Percentiles rank a stretch among this genome's conserved stretches.
Evolutionary conservation across 2,888 invertebrate genomes (phyloP).

Genomic region (Eupeodes luniger): DNA sequence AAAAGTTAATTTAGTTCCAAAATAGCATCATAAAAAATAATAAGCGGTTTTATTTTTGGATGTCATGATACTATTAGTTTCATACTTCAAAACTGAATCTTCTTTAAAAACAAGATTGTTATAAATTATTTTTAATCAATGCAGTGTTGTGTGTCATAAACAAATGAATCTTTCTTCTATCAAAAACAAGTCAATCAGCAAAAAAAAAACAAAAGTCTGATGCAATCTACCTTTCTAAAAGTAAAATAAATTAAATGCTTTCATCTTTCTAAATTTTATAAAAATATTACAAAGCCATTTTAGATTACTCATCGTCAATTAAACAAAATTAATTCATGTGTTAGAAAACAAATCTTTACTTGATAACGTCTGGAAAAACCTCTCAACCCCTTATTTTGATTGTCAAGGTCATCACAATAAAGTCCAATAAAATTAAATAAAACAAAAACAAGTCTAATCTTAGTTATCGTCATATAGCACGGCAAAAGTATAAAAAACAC

Average conservation of each 20-base stretch:
- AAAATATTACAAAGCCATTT: slow-evolving; percentile 10
- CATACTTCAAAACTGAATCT: no score
- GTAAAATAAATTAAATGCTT: background rate
- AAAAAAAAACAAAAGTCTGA: slow-evolving; percentile 9
- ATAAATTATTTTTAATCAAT: no score
- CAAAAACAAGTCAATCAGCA: slow-evolving; percentile 3
- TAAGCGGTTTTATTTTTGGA: no score
- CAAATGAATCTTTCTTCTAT: background rate
- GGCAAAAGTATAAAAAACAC: background rate
- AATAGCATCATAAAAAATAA: no score
- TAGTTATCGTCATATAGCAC: background rate
- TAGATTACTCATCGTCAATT: background rate
- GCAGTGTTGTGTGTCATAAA: background rate
- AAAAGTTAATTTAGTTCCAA: no score
- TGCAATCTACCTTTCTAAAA: slow-evolving; percentile 7
- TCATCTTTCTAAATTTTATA: slow-evolving; percentile 1
- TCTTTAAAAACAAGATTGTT: no score
- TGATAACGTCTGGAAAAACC: background rate
- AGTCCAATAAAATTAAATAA: background rate
- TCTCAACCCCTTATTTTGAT: background rate
- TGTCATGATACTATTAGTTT: no score
- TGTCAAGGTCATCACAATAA: background rate
- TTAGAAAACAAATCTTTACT: background rate
- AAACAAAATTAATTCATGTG: background rate
- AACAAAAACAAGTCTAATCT: slow-evolving; percentile 21